phyloP scores from a whole-genome alignment of 1,140 invertebrate species.

The Carposina sasakii region DNA sequence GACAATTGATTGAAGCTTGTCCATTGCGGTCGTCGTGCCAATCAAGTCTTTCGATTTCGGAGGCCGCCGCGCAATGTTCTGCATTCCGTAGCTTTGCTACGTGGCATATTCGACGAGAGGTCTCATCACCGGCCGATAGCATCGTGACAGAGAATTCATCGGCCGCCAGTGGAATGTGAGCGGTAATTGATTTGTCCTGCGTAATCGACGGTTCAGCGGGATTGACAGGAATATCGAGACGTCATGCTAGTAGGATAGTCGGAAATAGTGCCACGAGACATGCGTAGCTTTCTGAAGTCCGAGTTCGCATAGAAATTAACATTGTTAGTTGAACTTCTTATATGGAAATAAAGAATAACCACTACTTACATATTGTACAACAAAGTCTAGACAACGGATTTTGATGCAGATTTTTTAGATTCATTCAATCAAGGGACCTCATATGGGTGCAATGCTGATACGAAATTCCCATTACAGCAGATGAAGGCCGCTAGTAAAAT shows the following conservation, averaged over 20 bases:
- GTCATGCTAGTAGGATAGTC: conserved; percentile 29
- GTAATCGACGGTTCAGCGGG: conserved; percentile 53
- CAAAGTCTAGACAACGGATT: too few species aligned
- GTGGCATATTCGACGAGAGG: conserved; percentile 45
- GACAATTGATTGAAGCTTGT: conserved; percentile 53
- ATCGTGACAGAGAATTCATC: conserved; percentile 67
- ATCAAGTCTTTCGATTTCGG: conserved; percentile 36
- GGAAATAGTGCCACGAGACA: too few species aligned
- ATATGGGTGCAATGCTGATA: too few species aligned
- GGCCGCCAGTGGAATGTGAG: conserved; percentile 58
- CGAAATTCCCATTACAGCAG: too few species aligned
- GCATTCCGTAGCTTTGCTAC: conserved; percentile 48
- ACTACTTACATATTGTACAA: too few species aligned
- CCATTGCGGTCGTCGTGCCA: conserved; percentile 46
- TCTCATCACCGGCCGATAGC: conserved; percentile 53
- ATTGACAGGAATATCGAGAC: conserved; percentile 57
- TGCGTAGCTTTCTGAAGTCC: too few species aligned
- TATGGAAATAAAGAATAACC: too few species aligned
- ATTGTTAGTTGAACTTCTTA: too few species aligned
- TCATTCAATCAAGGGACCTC: too few species aligned
- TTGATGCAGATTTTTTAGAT: too few species aligned
- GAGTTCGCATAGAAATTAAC: too few species aligned
- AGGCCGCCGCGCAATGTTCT: conserved; percentile 45
- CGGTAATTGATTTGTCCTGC: conserved; percentile 70
- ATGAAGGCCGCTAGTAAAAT: too few species aligned